Evolutionary conservation across 2,797 vertebrate species (phyloP).

Genomic region (Xiphorhynchus erythropygius): DNA sequence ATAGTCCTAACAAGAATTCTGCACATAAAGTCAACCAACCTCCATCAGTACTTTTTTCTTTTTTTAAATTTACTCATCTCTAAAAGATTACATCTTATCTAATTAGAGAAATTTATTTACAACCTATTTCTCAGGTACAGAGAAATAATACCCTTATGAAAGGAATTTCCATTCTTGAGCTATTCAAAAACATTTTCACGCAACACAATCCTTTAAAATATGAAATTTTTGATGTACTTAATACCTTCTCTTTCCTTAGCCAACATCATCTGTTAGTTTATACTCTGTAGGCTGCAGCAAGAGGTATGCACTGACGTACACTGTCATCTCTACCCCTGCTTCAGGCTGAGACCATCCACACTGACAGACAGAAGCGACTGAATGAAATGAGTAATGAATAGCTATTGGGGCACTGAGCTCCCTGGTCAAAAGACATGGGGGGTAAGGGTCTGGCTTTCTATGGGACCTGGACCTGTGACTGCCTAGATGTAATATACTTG

Average conservation of each 20-base stretch:
- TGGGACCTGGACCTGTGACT: neutral
- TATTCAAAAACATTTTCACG: neutral
- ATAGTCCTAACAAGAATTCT: neutral
- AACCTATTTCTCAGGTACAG: neutral
- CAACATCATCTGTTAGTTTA: neutral
- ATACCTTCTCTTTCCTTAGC: neutral
- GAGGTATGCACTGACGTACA: neutral
- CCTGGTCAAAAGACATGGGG: neutral
- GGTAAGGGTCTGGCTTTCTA: neutral
- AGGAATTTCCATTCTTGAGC: neutral
- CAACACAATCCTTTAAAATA: neutral
- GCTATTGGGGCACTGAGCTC: neutral
- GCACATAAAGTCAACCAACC: neutral
- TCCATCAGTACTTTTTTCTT: neutral
- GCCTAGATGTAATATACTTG: neutral
- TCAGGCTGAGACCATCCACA: neutral
- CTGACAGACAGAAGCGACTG: rapidly evolving
- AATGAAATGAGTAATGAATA: neutral
- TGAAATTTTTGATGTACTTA: neutral
- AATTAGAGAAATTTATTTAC: neutral
- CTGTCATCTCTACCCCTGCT: rapidly evolving
- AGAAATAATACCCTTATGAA: neutral
- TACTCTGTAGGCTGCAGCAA: neutral
- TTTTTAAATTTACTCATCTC: neutral
- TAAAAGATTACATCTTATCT: neutral